Percentiles rank a stretch among this genome's conserved stretches.
These are phyloP conservation scores for Caloenas nicobarica DNA, from an alignment of 2,113 vertebrate genomes.

Conservation along the genomic window DNA sequence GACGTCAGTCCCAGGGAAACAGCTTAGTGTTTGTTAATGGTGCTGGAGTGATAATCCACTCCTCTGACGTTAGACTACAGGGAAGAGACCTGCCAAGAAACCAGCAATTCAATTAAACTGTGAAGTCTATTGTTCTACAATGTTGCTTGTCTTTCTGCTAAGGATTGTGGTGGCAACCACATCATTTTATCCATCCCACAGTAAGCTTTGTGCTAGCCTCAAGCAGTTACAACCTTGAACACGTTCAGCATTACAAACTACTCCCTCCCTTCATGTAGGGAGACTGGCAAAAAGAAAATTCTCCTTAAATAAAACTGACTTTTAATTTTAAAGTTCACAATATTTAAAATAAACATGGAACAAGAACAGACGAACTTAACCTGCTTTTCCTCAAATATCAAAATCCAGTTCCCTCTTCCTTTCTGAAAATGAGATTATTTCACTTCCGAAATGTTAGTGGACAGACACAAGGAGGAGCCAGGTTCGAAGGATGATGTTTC, in stretches of 20 bases:
- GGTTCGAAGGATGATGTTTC: neutral
- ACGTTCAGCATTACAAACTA: neutral
- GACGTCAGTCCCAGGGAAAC: neutral
- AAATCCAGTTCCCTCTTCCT: neutral
- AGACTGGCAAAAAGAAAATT: neutral
- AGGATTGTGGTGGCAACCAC: neutral
- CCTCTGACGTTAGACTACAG: neutral
- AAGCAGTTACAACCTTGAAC: neutral
- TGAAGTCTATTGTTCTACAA: neutral
- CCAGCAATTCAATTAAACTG: neutral
- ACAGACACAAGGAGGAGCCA: rapidly evolving
- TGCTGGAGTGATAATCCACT: neutral
- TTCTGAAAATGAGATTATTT: neutral
- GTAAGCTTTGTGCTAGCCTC: neutral
- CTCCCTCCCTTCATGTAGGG: neutral
- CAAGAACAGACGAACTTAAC: neutral
- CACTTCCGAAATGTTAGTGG: neutral
- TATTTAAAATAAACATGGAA: slow-evolving; percentile 14
- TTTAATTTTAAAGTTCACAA: neutral
- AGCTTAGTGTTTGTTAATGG: neutral
- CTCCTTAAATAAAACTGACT: neutral
- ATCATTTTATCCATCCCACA: neutral
- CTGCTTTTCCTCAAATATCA: neutral
- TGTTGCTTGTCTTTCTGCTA: neutral
- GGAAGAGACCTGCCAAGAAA: neutral